A percentile compares a stretch with the other conserved stretches of the same genome.
Conservation (phyloP, 2,113 vertebrate species). For the Lophotis ruficrista region DNA sequence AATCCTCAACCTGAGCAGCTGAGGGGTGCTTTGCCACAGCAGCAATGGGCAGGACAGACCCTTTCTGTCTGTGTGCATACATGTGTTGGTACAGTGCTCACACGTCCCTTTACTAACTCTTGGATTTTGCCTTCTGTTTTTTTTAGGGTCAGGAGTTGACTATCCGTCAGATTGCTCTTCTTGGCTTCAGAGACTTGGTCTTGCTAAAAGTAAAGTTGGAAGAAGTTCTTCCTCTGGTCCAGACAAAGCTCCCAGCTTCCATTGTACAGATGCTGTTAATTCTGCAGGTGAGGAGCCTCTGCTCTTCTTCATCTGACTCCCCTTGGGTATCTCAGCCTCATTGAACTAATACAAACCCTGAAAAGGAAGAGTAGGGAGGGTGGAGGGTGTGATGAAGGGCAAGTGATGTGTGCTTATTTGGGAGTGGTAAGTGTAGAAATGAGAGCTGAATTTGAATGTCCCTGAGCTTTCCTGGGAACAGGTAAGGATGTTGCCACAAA, state of each 20-base stretch:
- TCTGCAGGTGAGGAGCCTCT: constrained; percentile 81
- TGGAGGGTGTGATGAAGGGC: not conserved
- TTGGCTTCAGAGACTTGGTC: constrained; percentile 92
- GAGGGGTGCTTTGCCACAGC: not conserved
- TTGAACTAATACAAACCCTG: not conserved
- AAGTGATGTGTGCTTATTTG: not conserved
- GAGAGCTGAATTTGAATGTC: not conserved
- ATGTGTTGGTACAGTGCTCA: not conserved
- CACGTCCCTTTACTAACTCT: not conserved
- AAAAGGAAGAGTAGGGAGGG: not conserved
- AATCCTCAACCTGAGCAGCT: not conserved
- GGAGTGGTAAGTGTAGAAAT: not conserved
- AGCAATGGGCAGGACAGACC: not conserved
- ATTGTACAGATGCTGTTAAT: constrained; percentile 94
- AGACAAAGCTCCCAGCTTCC: constrained; percentile 76
- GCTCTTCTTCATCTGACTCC: not conserved
- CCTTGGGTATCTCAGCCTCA: not conserved
- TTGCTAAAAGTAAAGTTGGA: constrained; percentile 87
- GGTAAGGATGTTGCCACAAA: not conserved
- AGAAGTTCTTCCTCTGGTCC: constrained; percentile 77
- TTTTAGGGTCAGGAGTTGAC: constrained; percentile 92
- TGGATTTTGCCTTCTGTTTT: not conserved
- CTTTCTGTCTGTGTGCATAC: not conserved
- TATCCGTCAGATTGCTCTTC: constrained; percentile 91
- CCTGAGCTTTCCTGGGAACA: not conserved